A percentile compares a stretch with the other conserved stretches of the same genome.
These are phyloP conservation scores for Cryptocephalus primarius DNA, from an alignment of 2,888 invertebrate genomes.

Conservation along the genomic window DNA sequence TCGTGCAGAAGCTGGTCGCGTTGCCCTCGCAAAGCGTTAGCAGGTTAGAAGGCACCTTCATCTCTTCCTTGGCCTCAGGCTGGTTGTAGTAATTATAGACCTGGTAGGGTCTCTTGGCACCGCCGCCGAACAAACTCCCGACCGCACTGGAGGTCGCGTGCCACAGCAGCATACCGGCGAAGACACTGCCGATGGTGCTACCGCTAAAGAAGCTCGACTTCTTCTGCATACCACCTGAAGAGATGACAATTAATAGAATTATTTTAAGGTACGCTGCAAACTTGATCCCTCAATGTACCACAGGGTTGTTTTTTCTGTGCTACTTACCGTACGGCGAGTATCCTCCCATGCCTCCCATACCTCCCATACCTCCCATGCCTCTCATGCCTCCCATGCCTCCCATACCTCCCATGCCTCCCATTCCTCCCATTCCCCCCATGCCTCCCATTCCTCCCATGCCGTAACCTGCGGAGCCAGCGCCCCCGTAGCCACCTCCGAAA, in stretches of 20 bases:
- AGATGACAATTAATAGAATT: neutral
- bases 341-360: slow-evolving; percentile 10
- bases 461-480: slow-evolving; percentile 5
- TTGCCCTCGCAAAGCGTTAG: slow-evolving; percentile 29
- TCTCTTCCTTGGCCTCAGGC: slow-evolving; percentile 24
- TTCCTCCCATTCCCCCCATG: slow-evolving; percentile 6
- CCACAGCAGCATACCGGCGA: slow-evolving; percentile 29
- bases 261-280: slow-evolving; percentile 7
- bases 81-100: slow-evolving; percentile 33
- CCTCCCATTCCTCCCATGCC: slow-evolving; percentile 6
- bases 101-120: slow-evolving; percentile 19
- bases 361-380: slow-evolving; percentile 10
- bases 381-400: slow-evolving; percentile 7
- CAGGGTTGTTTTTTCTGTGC: slow-evolving; percentile 1
- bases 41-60: slow-evolving; percentile 26
- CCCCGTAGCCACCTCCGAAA: slow-evolving; percentile 6
- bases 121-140: slow-evolving; percentile 8
- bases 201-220: slow-evolving; percentile 24
- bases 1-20: slow-evolving; percentile 25
- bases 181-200: slow-evolving; percentile 26
- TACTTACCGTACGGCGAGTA: slow-evolving; percentile 1
- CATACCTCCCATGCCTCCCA: slow-evolving; percentile 5
- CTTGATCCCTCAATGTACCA: slow-evolving; percentile 14
- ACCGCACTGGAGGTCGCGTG: slow-evolving; percentile 18
- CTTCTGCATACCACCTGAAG: slow-evolving; percentile 8